These are phyloP conservation scores for Chondrosia reniformis DNA, from an alignment of 37 sponge, comb jelly and placozoan species.

Conservation along the genomic window DNA sequence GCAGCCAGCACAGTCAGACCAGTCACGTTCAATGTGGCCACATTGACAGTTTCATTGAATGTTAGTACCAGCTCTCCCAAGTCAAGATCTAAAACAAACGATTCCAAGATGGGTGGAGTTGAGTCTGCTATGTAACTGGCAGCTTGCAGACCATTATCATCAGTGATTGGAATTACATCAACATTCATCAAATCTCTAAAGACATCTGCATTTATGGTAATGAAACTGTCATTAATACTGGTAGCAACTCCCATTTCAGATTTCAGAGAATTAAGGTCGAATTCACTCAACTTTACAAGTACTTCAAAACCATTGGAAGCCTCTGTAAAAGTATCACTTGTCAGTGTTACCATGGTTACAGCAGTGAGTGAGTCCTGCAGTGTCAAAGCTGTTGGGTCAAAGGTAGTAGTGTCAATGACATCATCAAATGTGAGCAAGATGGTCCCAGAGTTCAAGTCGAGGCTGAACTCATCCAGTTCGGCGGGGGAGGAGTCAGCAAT, in stretches of 20 bases:
- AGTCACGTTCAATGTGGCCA: slow-evolving; percentile 52
- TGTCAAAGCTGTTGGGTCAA: slow-evolving; percentile 31
- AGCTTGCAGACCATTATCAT: slow-evolving; percentile 53
- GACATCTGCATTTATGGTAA: slow-evolving; percentile 55
- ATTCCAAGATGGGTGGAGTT: slow-evolving; percentile 59
- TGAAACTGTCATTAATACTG: slow-evolving; percentile 58
- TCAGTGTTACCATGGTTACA: slow-evolving; percentile 31
- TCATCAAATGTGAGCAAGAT: slow-evolving; percentile 77
- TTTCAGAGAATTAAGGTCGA: slow-evolving; percentile 63
- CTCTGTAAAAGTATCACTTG: slow-evolving; percentile 26
- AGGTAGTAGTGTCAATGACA: slow-evolving; percentile 38
- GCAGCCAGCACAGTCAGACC: slow-evolving; percentile 51
- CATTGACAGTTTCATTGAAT: slow-evolving; percentile 84
- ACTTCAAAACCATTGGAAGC: slow-evolving; percentile 48
- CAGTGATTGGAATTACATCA: slow-evolving; percentile 54
- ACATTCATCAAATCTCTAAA: slow-evolving; percentile 52
- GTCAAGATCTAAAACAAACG: slow-evolving; percentile 65
- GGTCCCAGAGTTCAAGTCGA: slow-evolving; percentile 72
- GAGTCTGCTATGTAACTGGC: slow-evolving; percentile 45
- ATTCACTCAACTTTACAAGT: slow-evolving; percentile 19
- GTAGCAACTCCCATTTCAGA: slow-evolving; percentile 64
- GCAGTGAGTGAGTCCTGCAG: slow-evolving; percentile 65
- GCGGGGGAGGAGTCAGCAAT: slow-evolving; percentile 44
- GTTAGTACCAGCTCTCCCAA: slow-evolving; percentile 46
- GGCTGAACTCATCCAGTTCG: slow-evolving; percentile 35